Conservation (phyloP, 2,888 invertebrate genomes). For the Deilephila porcellus region DNA sequence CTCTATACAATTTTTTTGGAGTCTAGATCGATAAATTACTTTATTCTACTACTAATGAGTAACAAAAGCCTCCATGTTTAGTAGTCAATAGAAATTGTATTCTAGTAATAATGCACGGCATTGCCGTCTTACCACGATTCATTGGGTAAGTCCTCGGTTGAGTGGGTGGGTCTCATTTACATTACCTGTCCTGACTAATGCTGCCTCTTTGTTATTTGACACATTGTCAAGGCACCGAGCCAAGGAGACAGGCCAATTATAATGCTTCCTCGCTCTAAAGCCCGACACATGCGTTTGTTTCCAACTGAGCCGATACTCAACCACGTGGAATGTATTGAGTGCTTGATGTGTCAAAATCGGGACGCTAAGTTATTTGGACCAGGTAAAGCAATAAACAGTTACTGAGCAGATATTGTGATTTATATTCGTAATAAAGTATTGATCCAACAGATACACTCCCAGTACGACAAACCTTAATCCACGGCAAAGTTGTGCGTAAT, state of each 20-base stretch:
- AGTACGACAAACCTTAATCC: neutral
- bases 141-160: constrained; percentile 34
- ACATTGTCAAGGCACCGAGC: constrained; percentile 72
- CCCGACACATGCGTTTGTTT: constrained; percentile 42
- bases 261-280: constrained; percentile 44
- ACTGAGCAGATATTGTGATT: neutral
- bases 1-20: neutral
- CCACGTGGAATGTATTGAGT: constrained; percentile 3
- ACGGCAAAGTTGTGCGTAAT: neutral
- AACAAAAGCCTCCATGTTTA: neutral
- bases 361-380: neutral
- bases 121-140: constrained; percentile 28
- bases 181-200: constrained; percentile 66
- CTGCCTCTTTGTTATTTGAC: constrained; percentile 66
- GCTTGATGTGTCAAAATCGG: constrained; percentile 17
- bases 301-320: constrained; percentile 1
- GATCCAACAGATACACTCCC: constrained; percentile 13
- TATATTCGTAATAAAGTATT: neutral
- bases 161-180: constrained; percentile 69
- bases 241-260: constrained; percentile 64
- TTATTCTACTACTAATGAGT: neutral
- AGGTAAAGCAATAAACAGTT: neutral
- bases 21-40: neutral
- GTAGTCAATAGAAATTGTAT: constrained; percentile 20
- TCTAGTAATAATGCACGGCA: constrained; percentile 26